phyloP scores from a whole-genome alignment of 2,888 invertebrate genomes.

The Meganola albula region DNA sequence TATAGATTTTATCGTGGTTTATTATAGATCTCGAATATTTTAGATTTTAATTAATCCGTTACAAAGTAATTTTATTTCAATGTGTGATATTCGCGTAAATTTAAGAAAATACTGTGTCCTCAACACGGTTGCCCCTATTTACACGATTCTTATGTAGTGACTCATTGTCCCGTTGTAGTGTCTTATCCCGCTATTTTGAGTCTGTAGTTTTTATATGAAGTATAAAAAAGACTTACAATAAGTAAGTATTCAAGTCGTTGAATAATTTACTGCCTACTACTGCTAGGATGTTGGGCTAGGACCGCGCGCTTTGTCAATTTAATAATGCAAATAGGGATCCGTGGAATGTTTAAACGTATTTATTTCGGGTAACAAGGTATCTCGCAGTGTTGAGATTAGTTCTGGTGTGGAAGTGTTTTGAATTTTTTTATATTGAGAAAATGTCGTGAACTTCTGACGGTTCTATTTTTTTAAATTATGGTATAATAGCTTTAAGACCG shows the following conservation, averaged over 20 bases:
- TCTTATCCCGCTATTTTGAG: too few relatives aligned
- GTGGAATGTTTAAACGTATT: conserved; percentile 20
- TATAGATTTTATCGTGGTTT: too few relatives aligned
- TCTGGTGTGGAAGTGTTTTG: background rate
- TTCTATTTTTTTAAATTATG: background rate
- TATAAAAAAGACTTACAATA: conserved; percentile 19
- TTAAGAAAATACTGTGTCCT: too few relatives aligned
- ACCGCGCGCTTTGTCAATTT: conserved; percentile 26
- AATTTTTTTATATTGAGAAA: background rate
- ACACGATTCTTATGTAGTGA: too few relatives aligned
- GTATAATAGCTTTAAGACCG: background rate
- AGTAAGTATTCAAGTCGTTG: conserved; percentile 12
- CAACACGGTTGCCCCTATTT: too few relatives aligned
- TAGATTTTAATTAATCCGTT: too few relatives aligned
- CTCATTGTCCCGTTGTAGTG: too few relatives aligned
- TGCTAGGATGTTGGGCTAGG: conserved; percentile 17
- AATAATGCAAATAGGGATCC: conserved; percentile 23
- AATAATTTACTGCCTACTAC: conserved; percentile 26
- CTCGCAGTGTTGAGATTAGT: conserved; percentile 7
- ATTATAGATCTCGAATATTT: too few relatives aligned
- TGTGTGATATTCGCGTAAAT: too few relatives aligned
- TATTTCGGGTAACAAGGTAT: conserved; percentile 21
- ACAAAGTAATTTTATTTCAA: too few relatives aligned
- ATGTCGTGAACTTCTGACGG: background rate
- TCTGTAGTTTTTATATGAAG: too few relatives aligned